Percentiles rank a stretch among this genome's conserved stretches.
phyloP scores from a whole-genome alignment of 2,888 invertebrate species.

The Anthrax anthrax region DNA sequence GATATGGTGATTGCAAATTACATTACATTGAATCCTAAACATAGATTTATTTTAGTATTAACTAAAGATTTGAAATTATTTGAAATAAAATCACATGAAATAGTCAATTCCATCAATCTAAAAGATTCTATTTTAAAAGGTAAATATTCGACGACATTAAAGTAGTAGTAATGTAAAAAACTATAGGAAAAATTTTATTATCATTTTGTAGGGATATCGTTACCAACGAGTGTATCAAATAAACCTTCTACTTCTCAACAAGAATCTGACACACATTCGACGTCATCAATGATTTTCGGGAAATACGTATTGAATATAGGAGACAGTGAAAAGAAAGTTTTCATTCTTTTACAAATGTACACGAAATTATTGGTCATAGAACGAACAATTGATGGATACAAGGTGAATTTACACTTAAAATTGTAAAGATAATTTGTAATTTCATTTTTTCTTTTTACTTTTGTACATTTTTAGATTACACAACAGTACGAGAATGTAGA shows the following conservation, averaged over 20 bases:
- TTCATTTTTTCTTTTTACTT: neutral
- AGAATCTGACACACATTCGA: no score
- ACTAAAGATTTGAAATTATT: conserved; percentile 5
- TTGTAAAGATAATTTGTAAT: no score
- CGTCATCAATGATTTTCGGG: neutral
- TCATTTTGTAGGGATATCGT: neutral
- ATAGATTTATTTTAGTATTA: conserved; percentile 2
- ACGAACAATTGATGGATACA: conserved; percentile 1
- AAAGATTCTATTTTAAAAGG: conserved; percentile 5
- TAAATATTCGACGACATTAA: neutral
- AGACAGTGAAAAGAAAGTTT: neutral
- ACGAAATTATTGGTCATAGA: conserved; percentile 8
- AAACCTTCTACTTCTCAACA: no score
- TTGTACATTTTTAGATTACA: conserved; percentile 1
- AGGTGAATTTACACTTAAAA: conserved; percentile 3
- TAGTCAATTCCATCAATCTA: conserved; percentile 3
- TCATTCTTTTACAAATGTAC: conserved; percentile 5
- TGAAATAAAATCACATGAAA: conserved; percentile 5
- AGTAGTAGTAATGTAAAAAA: no score
- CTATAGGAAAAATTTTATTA: no score
- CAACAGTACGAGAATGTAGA: conserved; percentile 5
- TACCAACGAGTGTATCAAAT: neutral
- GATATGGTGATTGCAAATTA: conserved; percentile 2
- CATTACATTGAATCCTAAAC: neutral
- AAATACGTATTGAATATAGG: conserved; percentile 4